These are phyloP conservation scores for Ascaphus truei DNA, from an alignment of 2,113 vertebrate genomes.

Conservation along the genomic window DNA sequence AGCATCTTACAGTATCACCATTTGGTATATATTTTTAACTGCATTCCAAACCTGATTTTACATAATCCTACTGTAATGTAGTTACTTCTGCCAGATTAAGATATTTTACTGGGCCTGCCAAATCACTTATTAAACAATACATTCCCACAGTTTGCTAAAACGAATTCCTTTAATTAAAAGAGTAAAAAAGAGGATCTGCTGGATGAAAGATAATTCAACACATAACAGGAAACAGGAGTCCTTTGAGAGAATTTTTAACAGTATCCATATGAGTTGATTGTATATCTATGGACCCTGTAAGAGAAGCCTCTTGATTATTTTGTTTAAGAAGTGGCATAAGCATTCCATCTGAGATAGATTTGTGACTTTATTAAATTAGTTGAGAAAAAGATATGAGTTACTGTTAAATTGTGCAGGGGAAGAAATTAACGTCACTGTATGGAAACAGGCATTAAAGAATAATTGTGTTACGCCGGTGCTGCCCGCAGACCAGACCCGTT, in stretches of 20 bases:
- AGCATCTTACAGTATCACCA: no score
- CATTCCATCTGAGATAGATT: conserved; percentile 20
- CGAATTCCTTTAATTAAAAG: conserved; percentile 19
- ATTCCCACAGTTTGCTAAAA: conserved; percentile 25
- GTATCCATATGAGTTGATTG: conserved; percentile 27
- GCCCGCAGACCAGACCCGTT: no score
- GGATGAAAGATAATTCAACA: not conserved
- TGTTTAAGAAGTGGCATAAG: not conserved
- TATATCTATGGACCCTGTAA: not conserved
- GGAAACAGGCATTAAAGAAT: no score
- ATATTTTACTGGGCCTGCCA: not conserved
- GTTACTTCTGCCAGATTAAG: not conserved
- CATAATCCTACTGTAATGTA: not conserved
- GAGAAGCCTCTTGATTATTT: not conserved
- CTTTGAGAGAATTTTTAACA: conserved; percentile 23
- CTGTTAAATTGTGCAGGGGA: not conserved
- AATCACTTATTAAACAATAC: conserved; percentile 12
- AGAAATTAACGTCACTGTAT: no score
- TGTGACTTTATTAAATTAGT: conserved; percentile 17
- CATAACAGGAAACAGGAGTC: conserved; percentile 27
- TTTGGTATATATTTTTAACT: not conserved
- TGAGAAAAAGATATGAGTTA: conserved; percentile 4
- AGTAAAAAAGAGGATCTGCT: not conserved
- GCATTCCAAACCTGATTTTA: not conserved
- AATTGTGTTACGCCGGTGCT: no score